Conservation (phyloP, 2,797 vertebrate species). For the Columba guinea region DNA sequence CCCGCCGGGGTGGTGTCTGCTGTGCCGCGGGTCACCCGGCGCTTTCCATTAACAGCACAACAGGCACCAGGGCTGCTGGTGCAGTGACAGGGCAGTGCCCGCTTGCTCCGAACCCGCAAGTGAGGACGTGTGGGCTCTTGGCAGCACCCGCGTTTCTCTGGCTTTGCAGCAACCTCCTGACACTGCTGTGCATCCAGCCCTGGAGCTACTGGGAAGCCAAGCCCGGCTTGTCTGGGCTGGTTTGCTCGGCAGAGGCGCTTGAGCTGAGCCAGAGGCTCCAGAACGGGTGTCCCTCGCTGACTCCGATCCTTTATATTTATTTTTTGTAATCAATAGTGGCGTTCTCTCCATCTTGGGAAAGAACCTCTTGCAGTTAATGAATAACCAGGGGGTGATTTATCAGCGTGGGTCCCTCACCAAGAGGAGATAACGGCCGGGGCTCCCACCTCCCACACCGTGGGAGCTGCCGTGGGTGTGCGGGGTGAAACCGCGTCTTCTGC, state of each 20-base stretch:
- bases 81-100: background rate
- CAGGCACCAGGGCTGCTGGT: background rate
- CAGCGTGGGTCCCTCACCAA: background rate
- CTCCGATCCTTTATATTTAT: rapidly evolving
- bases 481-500: background rate
- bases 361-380: background rate
- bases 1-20: background rate
- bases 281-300: rapidly evolving
- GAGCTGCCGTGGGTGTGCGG: background rate
- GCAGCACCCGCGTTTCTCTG: too few species aligned
- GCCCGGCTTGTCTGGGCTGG: too few species aligned
- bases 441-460: background rate
- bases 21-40: background rate
- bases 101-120: too few species aligned
- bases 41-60: background rate
- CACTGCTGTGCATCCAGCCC: too few species aligned
- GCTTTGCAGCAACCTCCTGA: too few species aligned
- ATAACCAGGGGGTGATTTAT: background rate
- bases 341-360: background rate
- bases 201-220: too few species aligned
- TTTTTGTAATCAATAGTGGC: background rate
- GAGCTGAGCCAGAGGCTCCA: background rate
- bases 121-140: too few species aligned
- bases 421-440: background rate
- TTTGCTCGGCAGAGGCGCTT: background rate